These are phyloP conservation scores for Eptatretus atami DNA, from an alignment of 2,797 vertebrate species.

Conservation along the genomic window DNA sequence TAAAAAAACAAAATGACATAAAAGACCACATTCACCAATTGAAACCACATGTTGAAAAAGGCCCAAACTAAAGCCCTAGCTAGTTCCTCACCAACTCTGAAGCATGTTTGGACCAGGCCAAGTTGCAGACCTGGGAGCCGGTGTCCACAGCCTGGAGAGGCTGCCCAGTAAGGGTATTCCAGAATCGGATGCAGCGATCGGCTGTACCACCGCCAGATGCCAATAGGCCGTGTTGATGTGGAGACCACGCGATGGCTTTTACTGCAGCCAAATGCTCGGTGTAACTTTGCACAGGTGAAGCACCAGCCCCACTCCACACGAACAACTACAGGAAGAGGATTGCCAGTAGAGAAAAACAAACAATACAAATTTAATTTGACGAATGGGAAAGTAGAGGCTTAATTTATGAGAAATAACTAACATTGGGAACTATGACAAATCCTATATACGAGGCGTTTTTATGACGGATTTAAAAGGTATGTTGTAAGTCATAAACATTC, in stretches of 20 bases:
- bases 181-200: slow-evolving; percentile 91
- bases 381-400: too few species aligned
- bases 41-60: neutral
- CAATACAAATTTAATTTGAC: neutral
- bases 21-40: neutral
- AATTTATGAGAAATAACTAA: neutral
- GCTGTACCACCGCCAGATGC: slow-evolving; percentile 75
- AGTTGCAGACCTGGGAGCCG: slow-evolving; percentile 84
- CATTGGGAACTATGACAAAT: neutral
- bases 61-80: too few species aligned
- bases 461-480: too few species aligned
- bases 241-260: slow-evolving; percentile 93
- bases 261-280: slow-evolving; percentile 84
- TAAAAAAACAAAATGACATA: too few species aligned
- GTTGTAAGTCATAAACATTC: too few species aligned
- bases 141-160: slow-evolving; percentile 86
- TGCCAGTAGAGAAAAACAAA: neutral
- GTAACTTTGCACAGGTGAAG: slow-evolving; percentile 78
- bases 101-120: slow-evolving; percentile 96
- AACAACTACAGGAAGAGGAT: slow-evolving; percentile 24
- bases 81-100: slow-evolving; percentile 45
- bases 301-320: slow-evolving; percentile 86
- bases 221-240: slow-evolving; percentile 72
- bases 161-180: slow-evolving; percentile 87
- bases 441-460: too few species aligned